phyloP scores from a whole-genome alignment of 92 coral and sea anemone genomes.

The Phenganax subtilis region DNA sequence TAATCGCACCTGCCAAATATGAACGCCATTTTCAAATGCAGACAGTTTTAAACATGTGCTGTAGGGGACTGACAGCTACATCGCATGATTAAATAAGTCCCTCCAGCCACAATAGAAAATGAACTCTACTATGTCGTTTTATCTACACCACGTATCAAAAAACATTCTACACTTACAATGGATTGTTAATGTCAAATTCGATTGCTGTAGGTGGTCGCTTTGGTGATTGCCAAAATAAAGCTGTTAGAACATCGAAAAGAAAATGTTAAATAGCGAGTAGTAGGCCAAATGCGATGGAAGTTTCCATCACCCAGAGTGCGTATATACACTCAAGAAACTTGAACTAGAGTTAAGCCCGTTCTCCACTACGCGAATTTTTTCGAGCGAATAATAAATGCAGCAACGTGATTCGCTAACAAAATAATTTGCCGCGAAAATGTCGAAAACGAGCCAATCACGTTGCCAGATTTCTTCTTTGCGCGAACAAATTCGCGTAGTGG shows the following conservation, averaged over 20 bases:
- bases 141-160: neutral
- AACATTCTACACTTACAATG: constrained; percentile 56
- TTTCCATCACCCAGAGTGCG: neutral
- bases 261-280: neutral
- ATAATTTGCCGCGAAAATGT: too few species aligned
- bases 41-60: neutral
- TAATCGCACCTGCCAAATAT: neutral
- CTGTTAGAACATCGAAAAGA: constrained; percentile 41
- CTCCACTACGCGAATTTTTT: too few species aligned
- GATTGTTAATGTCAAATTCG: constrained; percentile 56
- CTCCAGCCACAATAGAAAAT: neutral
- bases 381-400: too few species aligned
- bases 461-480: too few species aligned
- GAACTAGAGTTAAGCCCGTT: too few species aligned
- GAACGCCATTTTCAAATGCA: neutral
- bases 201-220: constrained; percentile 88
- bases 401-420: too few species aligned
- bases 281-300: neutral
- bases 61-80: too few species aligned
- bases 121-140: neutral
- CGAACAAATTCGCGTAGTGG: too few species aligned
- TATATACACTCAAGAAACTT: too few species aligned
- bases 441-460: too few species aligned
- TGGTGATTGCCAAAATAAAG: constrained; percentile 93
- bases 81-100: too few species aligned